These are phyloP conservation scores for Cydia strobilella DNA, from an alignment of 1,140 invertebrate species.

Conservation along the genomic window DNA sequence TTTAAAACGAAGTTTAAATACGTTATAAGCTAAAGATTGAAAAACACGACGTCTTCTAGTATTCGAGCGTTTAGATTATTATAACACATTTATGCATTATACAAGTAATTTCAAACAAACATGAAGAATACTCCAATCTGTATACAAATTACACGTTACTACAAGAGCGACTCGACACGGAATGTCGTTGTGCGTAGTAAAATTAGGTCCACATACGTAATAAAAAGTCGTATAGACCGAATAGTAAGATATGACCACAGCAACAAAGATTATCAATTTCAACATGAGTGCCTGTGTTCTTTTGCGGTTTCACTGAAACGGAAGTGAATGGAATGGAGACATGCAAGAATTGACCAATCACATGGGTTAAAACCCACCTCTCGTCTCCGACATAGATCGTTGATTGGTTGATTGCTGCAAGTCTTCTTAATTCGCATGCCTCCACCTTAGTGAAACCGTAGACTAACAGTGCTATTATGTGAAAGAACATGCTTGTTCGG, in stretches of 20 bases:
- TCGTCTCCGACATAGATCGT: neutral
- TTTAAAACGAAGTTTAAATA: constrained; percentile 33
- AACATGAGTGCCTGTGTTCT: neutral
- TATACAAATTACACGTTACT: neutral
- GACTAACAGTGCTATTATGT: constrained; percentile 6
- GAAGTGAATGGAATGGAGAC: neutral
- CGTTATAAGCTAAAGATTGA: constrained; percentile 24
- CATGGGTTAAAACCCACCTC: neutral
- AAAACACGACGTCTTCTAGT: neutral
- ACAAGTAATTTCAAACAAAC: neutral
- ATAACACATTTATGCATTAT: neutral
- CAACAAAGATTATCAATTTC: neutral
- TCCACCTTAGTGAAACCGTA: neutral
- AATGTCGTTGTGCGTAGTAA: neutral
- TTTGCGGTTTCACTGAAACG: neutral
- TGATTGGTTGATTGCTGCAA: neutral
- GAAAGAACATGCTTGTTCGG: constrained; percentile 2
- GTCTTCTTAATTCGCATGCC: neutral
- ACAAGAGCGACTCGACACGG: neutral
- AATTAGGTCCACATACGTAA: neutral
- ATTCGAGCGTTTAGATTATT: neutral
- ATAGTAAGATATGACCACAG: neutral
- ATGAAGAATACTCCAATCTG: constrained; percentile 10
- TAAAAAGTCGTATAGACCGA: neutral
- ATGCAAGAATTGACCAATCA: neutral